Evolutionary conservation across 1,140 invertebrate species (phyloP).

Genomic region (Zaprionus gabonicus): DNA sequence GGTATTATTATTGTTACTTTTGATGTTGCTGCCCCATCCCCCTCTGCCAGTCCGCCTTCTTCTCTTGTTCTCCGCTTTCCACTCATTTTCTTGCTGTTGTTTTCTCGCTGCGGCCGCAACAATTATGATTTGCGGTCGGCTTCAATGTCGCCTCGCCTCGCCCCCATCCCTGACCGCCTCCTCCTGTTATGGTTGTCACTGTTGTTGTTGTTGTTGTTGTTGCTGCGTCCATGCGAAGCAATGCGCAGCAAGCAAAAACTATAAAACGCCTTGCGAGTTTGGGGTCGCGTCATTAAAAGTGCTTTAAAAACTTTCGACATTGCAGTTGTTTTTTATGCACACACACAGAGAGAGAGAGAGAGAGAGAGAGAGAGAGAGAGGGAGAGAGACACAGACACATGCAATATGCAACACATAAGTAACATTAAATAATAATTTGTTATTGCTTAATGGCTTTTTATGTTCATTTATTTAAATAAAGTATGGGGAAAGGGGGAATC

Average conservation of each 20-base stretch:
- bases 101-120: conserved; percentile 55
- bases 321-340: conserved; percentile 11
- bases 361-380: too few relatives aligned
- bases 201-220: neutral
- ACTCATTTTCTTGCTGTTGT: conserved; percentile 30
- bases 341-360: too few relatives aligned
- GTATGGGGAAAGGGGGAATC: too few relatives aligned
- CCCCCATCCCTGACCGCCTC: neutral
- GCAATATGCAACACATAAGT: conserved; percentile 10
- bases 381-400: too few relatives aligned
- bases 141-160: conserved; percentile 23
- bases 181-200: too few relatives aligned
- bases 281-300: conserved; percentile 48
- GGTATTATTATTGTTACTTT: conserved; percentile 53
- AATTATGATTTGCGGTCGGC: conserved; percentile 76
- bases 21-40: neutral
- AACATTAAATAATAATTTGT: conserved; percentile 60
- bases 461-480: conserved; percentile 66
- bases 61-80: neutral
- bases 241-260: conserved; percentile 12
- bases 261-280: conserved; percentile 36
- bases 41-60: neutral
- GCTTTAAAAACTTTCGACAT: conserved; percentile 49
- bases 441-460: conserved; percentile 74
- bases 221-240: conserved; percentile 16